Base-by-base conservation (phyloP, 23 tunicate genomes). In the Botrylloides violaceus region DNA sequence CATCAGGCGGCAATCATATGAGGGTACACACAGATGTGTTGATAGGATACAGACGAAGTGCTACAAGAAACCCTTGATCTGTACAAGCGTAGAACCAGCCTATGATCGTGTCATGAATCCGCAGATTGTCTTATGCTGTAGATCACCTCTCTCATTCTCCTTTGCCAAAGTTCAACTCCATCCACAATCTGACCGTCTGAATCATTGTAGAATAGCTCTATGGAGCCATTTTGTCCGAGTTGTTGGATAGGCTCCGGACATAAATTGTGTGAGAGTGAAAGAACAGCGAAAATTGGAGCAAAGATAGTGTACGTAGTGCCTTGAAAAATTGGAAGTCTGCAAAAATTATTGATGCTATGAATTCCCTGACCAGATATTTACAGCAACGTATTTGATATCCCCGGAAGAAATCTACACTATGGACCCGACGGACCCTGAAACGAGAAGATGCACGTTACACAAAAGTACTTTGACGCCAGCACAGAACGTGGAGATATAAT, bases 281-380 rank as follows among this genome's bases (percentile, higher is more conserved):
- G 82, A 34, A 71, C 66, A 6, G 96, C 82, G 2, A 81, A 36
- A 63, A 63, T 70, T 2, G 96, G 83, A 1, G 84, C 82, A 0
- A 88, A 53, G 37, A 81, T 70, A 3, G 87, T 77, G 58, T 80
- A 88, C 2, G 96, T 76, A 21, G 83, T 81, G 38, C 96, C 96
- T 71, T 88, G 96, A 2, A 81, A 61, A 21, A 88, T 88, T 3
- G 96, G 96, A 33, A 88, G 63, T 57, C 96, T 88, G 49, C 4
- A 29, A 75, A 22, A 59, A 26, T 21, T 65, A 65, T 20, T 65
- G 9, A 20, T 29, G 22, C 53, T 32, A 9, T 15, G 29, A 7
- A 30, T 27, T 30, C 57, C 22, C 12, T 9, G 22, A 60, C 23
- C 21, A 60, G 23, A 6, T 29, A 29, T 32, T 5, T 32, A 65